These are phyloP conservation scores for Panopea generosa DNA, from an alignment of 2,888 invertebrate genomes.

Conservation along the genomic window DNA sequence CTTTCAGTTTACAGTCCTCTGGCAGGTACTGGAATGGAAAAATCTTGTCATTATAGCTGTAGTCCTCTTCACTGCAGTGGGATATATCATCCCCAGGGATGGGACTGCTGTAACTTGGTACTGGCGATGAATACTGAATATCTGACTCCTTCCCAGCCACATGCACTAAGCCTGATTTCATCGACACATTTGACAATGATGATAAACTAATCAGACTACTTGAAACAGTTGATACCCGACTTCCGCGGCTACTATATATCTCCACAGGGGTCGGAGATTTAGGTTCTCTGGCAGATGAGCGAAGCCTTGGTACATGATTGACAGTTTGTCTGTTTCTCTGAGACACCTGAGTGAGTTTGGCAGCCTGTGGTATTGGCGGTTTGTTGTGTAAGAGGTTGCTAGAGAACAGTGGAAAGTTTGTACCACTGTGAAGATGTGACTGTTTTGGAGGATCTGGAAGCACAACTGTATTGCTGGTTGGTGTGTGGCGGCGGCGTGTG, in stretches of 20 bases:
- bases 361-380: constrained; percentile 35
- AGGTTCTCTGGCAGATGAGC: not conserved
- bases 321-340: constrained; percentile 25
- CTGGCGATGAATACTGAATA: not conserved
- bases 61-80: not conserved
- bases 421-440: constrained; percentile 36
- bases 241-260: not conserved
- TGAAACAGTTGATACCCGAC: not conserved
- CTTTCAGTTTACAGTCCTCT: constrained; percentile 79
- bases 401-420: constrained; percentile 71
- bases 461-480: constrained; percentile 48
- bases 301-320: constrained; percentile 1
- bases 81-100: not conserved
- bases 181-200: not conserved
- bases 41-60: constrained; percentile 19
- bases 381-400: constrained; percentile 39
- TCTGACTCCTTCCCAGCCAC: not conserved
- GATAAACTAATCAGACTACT: not conserved
- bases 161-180: not conserved
- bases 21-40: constrained; percentile 81
- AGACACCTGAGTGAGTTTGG: constrained; percentile 35
- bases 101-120: not conserved
- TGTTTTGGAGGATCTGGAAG: constrained; percentile 32
- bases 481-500: constrained; percentile 35
- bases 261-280: constrained; percentile 39